A percentile compares a stretch with the other conserved stretches of the same genome.
Conservation (phyloP, 2,888 invertebrate species). For the Orthosia incerta region DNA sequence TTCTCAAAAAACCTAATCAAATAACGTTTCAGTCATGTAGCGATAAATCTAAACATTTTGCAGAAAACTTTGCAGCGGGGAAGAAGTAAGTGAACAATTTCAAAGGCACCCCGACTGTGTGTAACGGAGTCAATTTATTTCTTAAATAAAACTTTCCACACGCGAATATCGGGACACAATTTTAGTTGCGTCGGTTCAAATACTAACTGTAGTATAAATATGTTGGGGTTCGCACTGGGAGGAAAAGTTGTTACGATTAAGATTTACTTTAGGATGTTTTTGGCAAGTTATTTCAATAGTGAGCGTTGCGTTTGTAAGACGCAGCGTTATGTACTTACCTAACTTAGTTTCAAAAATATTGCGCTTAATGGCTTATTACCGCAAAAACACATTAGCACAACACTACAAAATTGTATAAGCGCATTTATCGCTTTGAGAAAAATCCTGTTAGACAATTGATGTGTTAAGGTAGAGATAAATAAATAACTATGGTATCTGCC, state of each 20-base stretch:
- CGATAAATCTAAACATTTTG: conserved; percentile 69
- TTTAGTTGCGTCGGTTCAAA: conserved; percentile 52
- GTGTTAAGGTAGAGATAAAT: too few relatives aligned
- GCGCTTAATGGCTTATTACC: too few relatives aligned
- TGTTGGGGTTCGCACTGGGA: conserved; percentile 50
- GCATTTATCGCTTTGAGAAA: too few relatives aligned
- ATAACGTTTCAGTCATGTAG: conserved; percentile 47
- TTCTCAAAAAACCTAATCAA: conserved; percentile 54
- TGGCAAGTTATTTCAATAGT: background rate
- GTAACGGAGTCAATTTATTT: conserved; percentile 74
- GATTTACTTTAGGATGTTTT: background rate
- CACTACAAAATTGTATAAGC: too few relatives aligned
- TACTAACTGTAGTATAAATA: conserved; percentile 18
- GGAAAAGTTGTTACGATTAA: conserved; percentile 2
- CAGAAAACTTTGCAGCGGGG: conserved; percentile 64
- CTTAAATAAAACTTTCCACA: conserved; percentile 71
- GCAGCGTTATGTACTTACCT: too few relatives aligned
- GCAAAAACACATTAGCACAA: too few relatives aligned
- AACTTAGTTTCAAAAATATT: too few relatives aligned
- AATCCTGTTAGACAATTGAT: too few relatives aligned
- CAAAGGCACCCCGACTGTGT: conserved; percentile 62
- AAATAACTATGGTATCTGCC: background rate
- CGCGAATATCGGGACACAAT: conserved; percentile 65
- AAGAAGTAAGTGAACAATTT: conserved; percentile 68
- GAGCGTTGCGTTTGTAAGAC: background rate